Base-by-base conservation (phyloP, 1,140 invertebrate genomes). In the Sycophaga agraensis region DNA sequence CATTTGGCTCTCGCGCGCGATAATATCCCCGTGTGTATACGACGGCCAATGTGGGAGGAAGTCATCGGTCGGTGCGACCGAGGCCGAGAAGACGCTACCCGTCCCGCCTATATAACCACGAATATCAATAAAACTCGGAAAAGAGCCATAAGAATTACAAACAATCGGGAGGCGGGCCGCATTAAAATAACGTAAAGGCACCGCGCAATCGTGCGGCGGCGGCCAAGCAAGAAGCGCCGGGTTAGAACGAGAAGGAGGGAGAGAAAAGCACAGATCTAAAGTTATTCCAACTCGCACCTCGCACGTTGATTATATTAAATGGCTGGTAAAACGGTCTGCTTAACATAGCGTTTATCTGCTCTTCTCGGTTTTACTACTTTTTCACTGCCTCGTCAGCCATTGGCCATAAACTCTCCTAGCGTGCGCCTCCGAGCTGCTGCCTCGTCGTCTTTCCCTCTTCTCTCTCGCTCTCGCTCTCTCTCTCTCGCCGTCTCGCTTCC, bases 261-360 rank as follows among this genome's bases (percentile, higher is more conserved):
- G 37, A 26, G 39, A 16, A n/a, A 54, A 39, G 50, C 40, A 43
- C 58, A 67, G 69, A 71, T 73, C 54, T 66, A 49, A 67, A 68
- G 70, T 70, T 73, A 72, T 71, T 68, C 69, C 59, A 68, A 67
- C 35, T 49, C 54, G 21, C 34, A 17, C 14, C 35, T 35, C 24
- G 70, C 68, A 68, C 69, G 71, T 76, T 77, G 77, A 80, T 80
- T 80, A 80, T 80, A 80, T 79, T 78, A 80, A 80, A 78, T 75
- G 75, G 69, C 71, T 76, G 77, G 74, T 78, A 77, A 80, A 79
- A 80, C 72, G 74, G 75, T 77, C 77, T 77, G 75, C 76, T 80
- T 78, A 79, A 79, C 78, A 79, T 80, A 78, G 72, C 77, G 76
- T 78, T 79, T 79, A 78, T 79, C 77, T 75, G 74, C 75, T 80